phyloP scores from a whole-genome alignment of 1,140 invertebrate species.

The Anagrus nilaparvatae region DNA sequence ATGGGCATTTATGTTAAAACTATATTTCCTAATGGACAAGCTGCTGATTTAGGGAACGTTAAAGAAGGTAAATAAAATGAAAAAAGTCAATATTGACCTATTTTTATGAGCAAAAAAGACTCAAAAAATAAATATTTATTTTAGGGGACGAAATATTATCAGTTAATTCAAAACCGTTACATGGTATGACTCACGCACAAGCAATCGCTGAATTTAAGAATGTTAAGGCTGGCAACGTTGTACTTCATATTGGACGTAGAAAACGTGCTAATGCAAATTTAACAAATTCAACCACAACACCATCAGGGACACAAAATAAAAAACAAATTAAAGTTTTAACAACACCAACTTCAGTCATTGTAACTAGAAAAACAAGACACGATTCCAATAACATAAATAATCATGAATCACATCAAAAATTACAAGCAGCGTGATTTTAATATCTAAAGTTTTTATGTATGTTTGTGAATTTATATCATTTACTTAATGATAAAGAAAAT shows the following conservation, averaged over 20 bases:
- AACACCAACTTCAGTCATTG: too few relatives aligned
- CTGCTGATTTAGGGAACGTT: conserved; percentile 68
- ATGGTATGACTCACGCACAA: conserved; percentile 78
- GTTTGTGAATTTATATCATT: too few relatives aligned
- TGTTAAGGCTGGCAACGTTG: conserved; percentile 75
- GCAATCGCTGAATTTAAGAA: conserved; percentile 83
- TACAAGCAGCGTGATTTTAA: too few relatives aligned
- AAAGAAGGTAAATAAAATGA: conserved; percentile 60
- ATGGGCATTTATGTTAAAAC: conserved; percentile 90
- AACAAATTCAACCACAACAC: conserved; percentile 26
- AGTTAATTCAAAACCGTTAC: conserved; percentile 72
- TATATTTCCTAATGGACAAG: conserved; percentile 79
- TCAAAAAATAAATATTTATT: conserved; percentile 21
- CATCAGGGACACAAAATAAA: conserved; percentile 15
- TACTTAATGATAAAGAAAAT: too few relatives aligned
- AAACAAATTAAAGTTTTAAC: conserved; percentile 3
- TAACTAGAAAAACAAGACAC: background rate
- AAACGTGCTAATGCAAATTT: conserved; percentile 31
- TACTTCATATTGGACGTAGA: conserved; percentile 68
- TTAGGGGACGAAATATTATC: conserved; percentile 87
- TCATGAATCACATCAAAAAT: too few relatives aligned
- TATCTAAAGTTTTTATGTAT: too few relatives aligned
- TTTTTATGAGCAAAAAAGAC: background rate
- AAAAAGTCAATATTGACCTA: conserved; percentile 6
- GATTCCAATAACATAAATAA: too few relatives aligned